Conservation (phyloP, 1,140 invertebrate genomes). For the Bombus confusus region DNA sequence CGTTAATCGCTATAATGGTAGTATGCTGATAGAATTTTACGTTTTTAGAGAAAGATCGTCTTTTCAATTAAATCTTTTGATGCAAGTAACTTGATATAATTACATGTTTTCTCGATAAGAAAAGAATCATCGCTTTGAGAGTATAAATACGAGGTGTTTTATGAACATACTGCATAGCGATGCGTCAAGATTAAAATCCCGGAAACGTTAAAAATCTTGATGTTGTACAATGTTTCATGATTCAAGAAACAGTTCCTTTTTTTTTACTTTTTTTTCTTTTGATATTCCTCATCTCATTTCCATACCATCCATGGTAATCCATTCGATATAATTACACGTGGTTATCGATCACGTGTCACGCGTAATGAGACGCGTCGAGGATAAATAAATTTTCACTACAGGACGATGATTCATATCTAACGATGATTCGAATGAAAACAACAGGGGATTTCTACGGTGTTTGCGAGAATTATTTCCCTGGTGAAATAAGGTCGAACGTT, state of each 20-base stretch:
- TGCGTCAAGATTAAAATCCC: not conserved
- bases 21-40: no score
- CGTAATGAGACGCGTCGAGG: not conserved
- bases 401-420: no score
- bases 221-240: not conserved
- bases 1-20: no score
- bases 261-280: not conserved
- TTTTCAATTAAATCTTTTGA: not conserved
- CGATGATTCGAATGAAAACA: not conserved
- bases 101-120: no score
- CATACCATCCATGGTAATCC: not conserved
- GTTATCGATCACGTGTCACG: not conserved
- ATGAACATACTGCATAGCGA: not conserved
- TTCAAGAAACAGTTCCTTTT: not conserved
- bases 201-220: not conserved
- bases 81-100: no score
- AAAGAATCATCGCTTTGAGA: not conserved
- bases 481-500: not conserved
- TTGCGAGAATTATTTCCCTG: constrained; percentile 5
- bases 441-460: not conserved
- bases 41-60: no score
- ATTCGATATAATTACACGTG: not conserved
- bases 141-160: no score
- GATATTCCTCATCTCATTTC: not conserved
- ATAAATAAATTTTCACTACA: not conserved